These are phyloP conservation scores for Orchesella cincta DNA, from an alignment of 1,140 invertebrate genomes.

Conservation along the genomic window DNA sequence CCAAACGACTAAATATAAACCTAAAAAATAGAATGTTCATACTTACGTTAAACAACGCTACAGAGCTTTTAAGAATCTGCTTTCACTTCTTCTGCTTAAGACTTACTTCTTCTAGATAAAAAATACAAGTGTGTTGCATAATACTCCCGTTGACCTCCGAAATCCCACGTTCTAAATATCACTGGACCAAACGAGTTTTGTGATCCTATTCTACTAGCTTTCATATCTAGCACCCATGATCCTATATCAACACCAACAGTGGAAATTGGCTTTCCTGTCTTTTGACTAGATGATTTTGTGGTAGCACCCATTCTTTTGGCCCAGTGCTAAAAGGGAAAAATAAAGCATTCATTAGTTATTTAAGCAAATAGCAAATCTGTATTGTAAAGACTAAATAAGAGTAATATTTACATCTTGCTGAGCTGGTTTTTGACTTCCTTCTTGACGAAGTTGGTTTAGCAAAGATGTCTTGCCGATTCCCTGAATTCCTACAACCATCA, in stretches of 20 bases:
- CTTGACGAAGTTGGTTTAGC: slow-evolving; percentile 81
- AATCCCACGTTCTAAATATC: slow-evolving; percentile 98
- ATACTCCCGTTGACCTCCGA: slow-evolving; percentile 95
- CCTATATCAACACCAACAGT: slow-evolving; percentile 97
- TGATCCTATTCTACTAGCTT: slow-evolving; percentile 57
- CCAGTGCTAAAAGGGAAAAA: slow-evolving; percentile 70
- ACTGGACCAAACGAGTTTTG: slow-evolving; percentile 80
- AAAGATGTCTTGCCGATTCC: slow-evolving; percentile 93
- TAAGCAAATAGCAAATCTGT: background rate
- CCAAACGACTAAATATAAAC: slow-evolving; percentile 92
- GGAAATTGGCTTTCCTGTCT: slow-evolving; percentile 64
- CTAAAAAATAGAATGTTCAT: too few species aligned
- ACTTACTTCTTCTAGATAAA: slow-evolving; percentile 80
- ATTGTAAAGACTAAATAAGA: background rate
- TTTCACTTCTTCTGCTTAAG: background rate
- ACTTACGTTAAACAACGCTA: background rate
- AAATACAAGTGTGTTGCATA: slow-evolving; percentile 99
- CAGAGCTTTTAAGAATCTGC: too few species aligned
- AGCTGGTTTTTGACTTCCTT: slow-evolving; percentile 77
- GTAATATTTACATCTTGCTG: slow-evolving; percentile 64
- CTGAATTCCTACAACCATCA: slow-evolving; percentile 96
- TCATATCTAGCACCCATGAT: slow-evolving; percentile 89
- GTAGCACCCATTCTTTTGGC: slow-evolving; percentile 86
- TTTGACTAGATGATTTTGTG: slow-evolving; percentile 67
- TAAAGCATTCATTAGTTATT: slow-evolving; percentile 39